Conservation (phyloP, 2,888 invertebrate species). For the Brachyptera putata region DNA sequence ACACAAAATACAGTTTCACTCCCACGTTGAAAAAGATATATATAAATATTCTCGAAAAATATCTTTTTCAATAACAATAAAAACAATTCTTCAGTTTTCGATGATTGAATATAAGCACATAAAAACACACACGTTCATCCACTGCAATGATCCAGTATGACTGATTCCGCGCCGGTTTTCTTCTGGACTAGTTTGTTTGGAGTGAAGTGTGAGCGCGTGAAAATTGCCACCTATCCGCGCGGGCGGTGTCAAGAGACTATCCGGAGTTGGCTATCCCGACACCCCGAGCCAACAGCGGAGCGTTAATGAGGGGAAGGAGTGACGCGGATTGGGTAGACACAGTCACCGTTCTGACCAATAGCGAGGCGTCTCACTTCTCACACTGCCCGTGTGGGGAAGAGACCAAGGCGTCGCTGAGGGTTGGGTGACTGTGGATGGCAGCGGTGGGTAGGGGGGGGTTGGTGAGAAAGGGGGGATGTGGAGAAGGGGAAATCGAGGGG, state of each 20-base stretch:
- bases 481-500: constrained; percentile 47
- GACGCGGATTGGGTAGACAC: constrained; percentile 29
- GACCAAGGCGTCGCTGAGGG: constrained; percentile 54
- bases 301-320: constrained; percentile 48
- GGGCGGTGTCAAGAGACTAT: constrained; percentile 27
- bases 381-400: constrained; percentile 41
- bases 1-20: no score
- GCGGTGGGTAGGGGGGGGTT: constrained; percentile 45
- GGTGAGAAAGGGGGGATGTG: constrained; percentile 52
- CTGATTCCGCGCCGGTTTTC: no score
- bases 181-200: no score
- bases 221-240: constrained; percentile 24
- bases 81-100: no score
- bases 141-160: no score
- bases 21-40: no score
- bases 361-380: constrained; percentile 46
- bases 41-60: no score
- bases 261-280: constrained; percentile 24
- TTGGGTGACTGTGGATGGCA: constrained; percentile 47
- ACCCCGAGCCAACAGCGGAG: constrained; percentile 41
- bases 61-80: no score
- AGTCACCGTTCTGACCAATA: constrained; percentile 35
- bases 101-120: no score
- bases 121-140: no score
- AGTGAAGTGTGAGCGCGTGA: constrained; percentile 22